Evolutionary conservation across 2,797 vertebrate species (phyloP).

Genomic region (Lagocephalus sceleratus): DNA sequence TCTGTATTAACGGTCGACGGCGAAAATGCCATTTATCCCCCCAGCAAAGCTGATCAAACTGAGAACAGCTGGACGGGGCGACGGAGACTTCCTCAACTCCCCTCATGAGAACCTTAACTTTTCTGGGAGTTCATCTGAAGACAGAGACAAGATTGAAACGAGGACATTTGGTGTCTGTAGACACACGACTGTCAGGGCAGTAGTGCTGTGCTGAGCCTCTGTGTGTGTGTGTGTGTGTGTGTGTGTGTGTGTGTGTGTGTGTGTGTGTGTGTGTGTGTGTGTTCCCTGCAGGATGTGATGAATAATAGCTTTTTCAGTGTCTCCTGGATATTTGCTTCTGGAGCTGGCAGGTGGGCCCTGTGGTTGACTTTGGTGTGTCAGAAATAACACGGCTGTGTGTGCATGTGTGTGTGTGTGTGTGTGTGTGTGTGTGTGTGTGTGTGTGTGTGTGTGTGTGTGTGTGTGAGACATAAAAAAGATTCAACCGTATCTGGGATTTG

Average conservation of each 20-base stretch:
- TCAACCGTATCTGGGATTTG: slow-evolving; percentile 16
- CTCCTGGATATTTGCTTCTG: slow-evolving; percentile 50
- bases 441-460: no score
- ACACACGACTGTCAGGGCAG: slow-evolving; percentile 35
- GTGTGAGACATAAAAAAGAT: slow-evolving; percentile 23
- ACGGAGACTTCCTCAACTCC: background rate
- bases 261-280: background rate
- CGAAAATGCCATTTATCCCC: no score
- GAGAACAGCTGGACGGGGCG: background rate
- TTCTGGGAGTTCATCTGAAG: slow-evolving; percentile 19
- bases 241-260: background rate
- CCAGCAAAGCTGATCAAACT: slow-evolving; percentile 4
- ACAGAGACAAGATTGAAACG: slow-evolving; percentile 33
- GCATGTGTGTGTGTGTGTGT: slow-evolving; percentile 9
- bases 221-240: no score
- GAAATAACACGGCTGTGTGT: slow-evolving; percentile 6
- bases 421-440: slow-evolving; percentile 9
- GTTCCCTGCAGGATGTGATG: slow-evolving; percentile 45
- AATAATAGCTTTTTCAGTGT: slow-evolving; percentile 59
- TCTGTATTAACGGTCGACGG: no score
- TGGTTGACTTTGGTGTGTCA: slow-evolving; percentile 47
- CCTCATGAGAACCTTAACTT: slow-evolving; percentile 17
- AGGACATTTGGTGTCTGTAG: slow-evolving; percentile 28
- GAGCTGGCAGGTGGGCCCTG: slow-evolving; percentile 39
- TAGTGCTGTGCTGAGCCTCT: slow-evolving; percentile 16